Conservation (phyloP, 92 coral and sea anemone genomes). For the Porites lobata region DNA sequence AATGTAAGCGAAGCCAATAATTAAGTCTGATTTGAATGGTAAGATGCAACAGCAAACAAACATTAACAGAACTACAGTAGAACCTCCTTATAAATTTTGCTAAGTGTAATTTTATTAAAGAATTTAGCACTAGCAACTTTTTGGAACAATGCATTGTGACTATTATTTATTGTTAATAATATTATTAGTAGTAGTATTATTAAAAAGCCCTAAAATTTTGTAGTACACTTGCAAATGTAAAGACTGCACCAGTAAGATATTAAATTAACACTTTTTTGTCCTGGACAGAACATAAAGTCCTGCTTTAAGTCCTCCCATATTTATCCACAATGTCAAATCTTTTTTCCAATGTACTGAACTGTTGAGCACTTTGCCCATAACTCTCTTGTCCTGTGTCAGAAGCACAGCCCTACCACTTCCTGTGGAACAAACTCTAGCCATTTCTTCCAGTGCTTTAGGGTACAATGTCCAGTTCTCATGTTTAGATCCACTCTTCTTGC, state of each 20-base stretch:
- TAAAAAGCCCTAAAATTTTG: no score
- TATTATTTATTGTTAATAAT: no score
- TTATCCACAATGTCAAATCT: slow-evolving; percentile 92
- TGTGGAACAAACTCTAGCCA: slow-evolving; percentile 91
- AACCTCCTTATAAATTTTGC: no score
- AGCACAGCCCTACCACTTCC: slow-evolving; percentile 93
- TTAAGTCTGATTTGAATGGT: no score
- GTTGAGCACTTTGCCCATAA: slow-evolving; percentile 82
- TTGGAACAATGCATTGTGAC: no score
- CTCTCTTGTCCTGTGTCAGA: slow-evolving; percentile 97
- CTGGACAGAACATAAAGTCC: slow-evolving; percentile 88
- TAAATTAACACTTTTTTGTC: slow-evolving; percentile 65
- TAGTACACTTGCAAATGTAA: not conserved
- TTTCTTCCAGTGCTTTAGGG: slow-evolving; percentile 86
- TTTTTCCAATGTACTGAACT: slow-evolving; percentile 72
- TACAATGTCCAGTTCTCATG: slow-evolving; percentile 92
- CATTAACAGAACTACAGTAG: no score
- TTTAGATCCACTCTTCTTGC: slow-evolving; percentile 98
- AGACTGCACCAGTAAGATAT: not conserved
- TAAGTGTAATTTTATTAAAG: no score
- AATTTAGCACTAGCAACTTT: no score
- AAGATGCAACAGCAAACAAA: no score
- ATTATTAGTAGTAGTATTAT: no score
- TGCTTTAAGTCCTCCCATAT: slow-evolving; percentile 93
- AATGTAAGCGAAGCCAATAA: no score